phyloP scores from a whole-genome alignment of 2,797 vertebrate genomes.

The Ptychobarbus kaznakovi region DNA sequence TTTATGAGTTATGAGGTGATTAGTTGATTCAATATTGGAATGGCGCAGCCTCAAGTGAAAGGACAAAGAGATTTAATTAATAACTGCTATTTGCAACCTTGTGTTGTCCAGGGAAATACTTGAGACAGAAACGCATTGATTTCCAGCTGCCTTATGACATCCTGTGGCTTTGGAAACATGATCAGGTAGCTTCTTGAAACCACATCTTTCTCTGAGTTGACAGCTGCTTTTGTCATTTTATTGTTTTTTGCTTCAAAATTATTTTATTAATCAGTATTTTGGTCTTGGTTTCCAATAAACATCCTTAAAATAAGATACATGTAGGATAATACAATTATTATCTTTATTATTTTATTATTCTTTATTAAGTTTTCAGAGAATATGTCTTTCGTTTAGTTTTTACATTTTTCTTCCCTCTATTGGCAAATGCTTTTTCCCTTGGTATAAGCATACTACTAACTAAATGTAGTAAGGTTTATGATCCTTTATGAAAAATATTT shows the following conservation, averaged over 20 bases:
- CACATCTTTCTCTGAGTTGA: not conserved
- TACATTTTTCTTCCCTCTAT: not conserved
- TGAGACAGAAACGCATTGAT: slow-evolving; percentile 96
- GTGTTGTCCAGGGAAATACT: slow-evolving; percentile 89
- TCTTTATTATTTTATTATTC: not conserved
- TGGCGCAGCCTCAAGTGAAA: slow-evolving; percentile 21
- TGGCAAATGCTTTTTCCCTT: not conserved
- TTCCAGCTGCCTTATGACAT: slow-evolving; percentile 99
- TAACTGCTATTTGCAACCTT: slow-evolving; percentile 41
- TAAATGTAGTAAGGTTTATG: not conserved
- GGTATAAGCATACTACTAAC: not conserved
- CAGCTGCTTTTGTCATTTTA: slow-evolving; percentile 13
- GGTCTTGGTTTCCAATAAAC: slow-evolving; percentile 5
- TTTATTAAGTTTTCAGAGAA: not conserved
- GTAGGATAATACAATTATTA: not conserved
- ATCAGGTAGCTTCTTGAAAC: slow-evolving; percentile 84
- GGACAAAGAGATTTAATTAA: slow-evolving; percentile 33
- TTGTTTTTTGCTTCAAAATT: not conserved
- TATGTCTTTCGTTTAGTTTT: not conserved
- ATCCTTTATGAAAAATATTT: not conserved
- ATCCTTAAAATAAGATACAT: not conserved
- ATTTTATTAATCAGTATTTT: not conserved
- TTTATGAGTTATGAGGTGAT: slow-evolving; percentile 43
- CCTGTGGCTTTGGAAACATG: slow-evolving; percentile 99
- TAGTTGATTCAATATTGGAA: slow-evolving; percentile 28